Evolutionary conservation across 2,888 invertebrate species (phyloP), one percentile per base, ranked within the genome.

Genomic region (Pseudolycoriella hygida): DNA sequence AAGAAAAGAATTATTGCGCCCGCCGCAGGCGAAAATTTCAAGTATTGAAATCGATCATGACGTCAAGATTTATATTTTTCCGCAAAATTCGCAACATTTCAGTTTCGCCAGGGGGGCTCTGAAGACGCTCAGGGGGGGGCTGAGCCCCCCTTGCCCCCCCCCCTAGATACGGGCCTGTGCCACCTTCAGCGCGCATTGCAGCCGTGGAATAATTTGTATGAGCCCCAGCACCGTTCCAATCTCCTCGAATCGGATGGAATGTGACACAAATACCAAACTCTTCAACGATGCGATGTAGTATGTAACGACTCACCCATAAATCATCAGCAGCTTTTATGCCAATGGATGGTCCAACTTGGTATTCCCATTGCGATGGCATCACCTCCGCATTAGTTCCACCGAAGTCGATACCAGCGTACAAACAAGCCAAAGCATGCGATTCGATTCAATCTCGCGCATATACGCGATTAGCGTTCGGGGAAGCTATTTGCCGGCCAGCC

Each of bases 211-310:
- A 90, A 62, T 92, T 93, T 45, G 82, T 81, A 61, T 94, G 92
- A 53, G 85, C 86, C 1, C 92, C 96, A 38, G 96, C 88, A 1
- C 92, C 92, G 61, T 92, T 92, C 92, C 92, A 93, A 60, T 85
- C 81, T 1, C 62, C 62, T 43, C 83, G 82, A 34, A 74, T 70
- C 1, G 76, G 74, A 52, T 74, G 71, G 40, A 74, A 66, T 1
- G 72, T 67, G 1, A 75, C 69, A 2, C 64, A 62, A 10, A 76
- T 65, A 12, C 74, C 74, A 52, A 67, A 76, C 49, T 76, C 74
- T 56, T 76, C 76, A 3, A 73, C 72, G 14, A 76, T 69, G 46
- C 75, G 62, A 50, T 68, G 66, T 15, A 76, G 57, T 25, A 76
- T 66, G 53, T 70, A 76, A 15, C 76, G 61, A 1, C 71, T 66